These are phyloP conservation scores for Pseudochirops corinnae DNA, from an alignment of 2,797 vertebrate genomes.

Conservation along the genomic window DNA sequence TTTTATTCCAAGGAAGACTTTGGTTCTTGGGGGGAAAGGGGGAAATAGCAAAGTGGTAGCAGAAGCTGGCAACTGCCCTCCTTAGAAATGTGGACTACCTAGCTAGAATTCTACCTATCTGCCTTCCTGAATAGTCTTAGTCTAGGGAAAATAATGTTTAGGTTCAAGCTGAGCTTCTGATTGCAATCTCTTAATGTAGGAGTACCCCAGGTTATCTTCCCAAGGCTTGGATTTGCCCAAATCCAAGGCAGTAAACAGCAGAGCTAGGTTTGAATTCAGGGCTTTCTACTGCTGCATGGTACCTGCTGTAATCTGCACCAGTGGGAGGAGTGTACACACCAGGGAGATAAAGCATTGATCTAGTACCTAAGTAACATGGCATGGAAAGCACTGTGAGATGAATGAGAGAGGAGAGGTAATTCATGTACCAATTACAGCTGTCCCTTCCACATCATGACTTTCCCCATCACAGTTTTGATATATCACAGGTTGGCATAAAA, in stretches of 20 bases:
- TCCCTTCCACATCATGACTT: too few species aligned
- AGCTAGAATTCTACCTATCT: neutral
- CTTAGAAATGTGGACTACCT: neutral
- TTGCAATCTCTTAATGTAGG: neutral
- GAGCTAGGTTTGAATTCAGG: neutral
- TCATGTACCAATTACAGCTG: neutral
- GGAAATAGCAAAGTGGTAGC: neutral
- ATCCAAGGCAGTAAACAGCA: neutral
- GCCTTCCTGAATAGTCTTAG: neutral
- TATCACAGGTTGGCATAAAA: too few species aligned
- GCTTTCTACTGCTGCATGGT: neutral
- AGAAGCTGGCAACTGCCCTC: neutral
- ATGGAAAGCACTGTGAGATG: neutral
- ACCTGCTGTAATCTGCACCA: neutral
- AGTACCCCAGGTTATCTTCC: neutral
- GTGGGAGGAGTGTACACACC: neutral
- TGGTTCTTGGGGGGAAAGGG: neutral
- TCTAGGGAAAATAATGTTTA: neutral
- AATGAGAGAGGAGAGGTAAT: neutral
- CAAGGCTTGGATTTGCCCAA: too few species aligned
- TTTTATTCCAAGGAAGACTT: neutral
- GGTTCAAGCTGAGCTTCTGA: neutral
- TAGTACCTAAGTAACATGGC: neutral
- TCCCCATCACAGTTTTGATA: too few species aligned
- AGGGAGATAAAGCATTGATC: neutral